Base-by-base conservation (phyloP, 1,140 invertebrate species). In the Pristionchus pacificus region DNA sequence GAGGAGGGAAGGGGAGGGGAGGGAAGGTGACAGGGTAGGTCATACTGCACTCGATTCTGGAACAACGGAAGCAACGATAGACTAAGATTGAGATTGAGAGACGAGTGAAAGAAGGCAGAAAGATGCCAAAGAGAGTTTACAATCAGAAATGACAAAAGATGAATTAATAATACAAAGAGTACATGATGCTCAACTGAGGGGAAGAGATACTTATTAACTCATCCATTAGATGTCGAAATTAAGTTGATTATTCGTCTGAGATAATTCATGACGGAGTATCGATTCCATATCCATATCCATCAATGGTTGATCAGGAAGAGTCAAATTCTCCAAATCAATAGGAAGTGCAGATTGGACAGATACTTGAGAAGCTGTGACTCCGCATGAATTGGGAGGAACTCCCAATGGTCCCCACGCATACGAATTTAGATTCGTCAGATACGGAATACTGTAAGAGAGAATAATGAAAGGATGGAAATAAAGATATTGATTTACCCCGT, bases 241-340 rank as follows among this genome's bases (percentile, higher is more conserved):
- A n/a, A 73, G 67, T 27, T 62, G 59, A 19, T 68, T 65, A 15
- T 70, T 66, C 27, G 71, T 49, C 38, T 73, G 71, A 25, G n/a
- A 29, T 1, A 72, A 30, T 25, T 79, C 72, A 19, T 77, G 72
- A 28, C 65, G 38, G 0, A 72, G 55, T 24, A 82, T 55, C 60
- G 81, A 79, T 33, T 77, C 76, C n/a, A 78, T 66, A 64, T 79
- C 71, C 55, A 80, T 65, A 63, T 78, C 77, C 32, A 82, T 76
- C 55, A 74, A 31, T 27, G 75, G 74, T 60, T 76, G 72, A 67
- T 76, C 74, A 3, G 75, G 75, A 60, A 76, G 70, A 30, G 73
- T 75, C 33, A 76, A 60, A 63, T 75, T 76, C 66, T 74, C 75
- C 55, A 76, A 67, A 66, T 76, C 75, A 33, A 74, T 76, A 6